Percentiles rank a stretch among this genome's conserved stretches.
These are phyloP conservation scores for Syrrhaptes paradoxus DNA, from an alignment of 2,113 vertebrate genomes.

Conservation along the genomic window DNA sequence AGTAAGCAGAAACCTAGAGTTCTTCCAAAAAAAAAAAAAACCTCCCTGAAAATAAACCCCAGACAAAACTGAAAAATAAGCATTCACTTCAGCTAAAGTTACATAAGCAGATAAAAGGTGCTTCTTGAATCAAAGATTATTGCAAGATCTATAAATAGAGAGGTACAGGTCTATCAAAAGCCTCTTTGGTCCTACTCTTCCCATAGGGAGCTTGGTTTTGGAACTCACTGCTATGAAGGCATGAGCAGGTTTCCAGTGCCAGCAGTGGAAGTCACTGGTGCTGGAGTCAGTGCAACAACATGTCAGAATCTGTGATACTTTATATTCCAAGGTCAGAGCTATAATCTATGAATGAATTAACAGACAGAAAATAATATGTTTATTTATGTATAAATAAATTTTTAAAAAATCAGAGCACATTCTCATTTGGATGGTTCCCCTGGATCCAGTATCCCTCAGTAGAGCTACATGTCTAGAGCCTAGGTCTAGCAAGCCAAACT, in stretches of 20 bases:
- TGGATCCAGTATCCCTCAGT: not conserved
- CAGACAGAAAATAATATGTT: not conserved
- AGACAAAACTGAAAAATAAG: not conserved
- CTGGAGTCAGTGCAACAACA: not conserved
- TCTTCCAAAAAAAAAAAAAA: not conserved
- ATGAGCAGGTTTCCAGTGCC: not conserved
- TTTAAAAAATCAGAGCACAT: not conserved
- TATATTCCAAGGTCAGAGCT: not conserved
- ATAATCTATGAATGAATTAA: not conserved
- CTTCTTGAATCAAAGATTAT: conserved; percentile 4
- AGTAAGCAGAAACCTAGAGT: not conserved
- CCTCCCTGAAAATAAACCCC: not conserved
- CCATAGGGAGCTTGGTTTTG: not conserved
- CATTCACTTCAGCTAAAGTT: not conserved
- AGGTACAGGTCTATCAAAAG: not conserved
- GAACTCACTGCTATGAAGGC: not conserved
- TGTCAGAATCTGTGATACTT: not conserved
- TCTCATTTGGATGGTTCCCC: not conserved
- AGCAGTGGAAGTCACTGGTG: not conserved
- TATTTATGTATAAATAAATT: not conserved
- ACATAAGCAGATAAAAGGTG: not conserved
- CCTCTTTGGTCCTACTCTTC: not conserved
- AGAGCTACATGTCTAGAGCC: not conserved
- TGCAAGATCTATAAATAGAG: not conserved
- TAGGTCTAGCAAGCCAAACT: not conserved